phyloP scores from a whole-genome alignment of 1,140 invertebrate genomes.

The Meloidogyne exigua region DNA sequence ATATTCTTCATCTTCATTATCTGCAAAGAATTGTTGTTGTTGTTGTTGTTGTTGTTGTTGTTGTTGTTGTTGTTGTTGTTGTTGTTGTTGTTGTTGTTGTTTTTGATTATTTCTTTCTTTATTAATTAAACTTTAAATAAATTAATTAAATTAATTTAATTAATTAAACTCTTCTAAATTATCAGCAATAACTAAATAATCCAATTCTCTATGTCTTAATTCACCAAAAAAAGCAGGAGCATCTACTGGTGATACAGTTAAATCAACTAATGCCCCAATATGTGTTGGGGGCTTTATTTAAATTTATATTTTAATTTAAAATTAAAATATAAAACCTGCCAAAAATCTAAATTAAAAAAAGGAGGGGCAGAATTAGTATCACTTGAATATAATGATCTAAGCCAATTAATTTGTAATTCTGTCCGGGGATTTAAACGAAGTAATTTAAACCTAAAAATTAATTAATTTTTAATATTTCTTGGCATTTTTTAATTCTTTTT shows the following conservation, averaged over 20 bases:
- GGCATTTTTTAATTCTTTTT: too few species aligned
- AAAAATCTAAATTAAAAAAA: slow-evolving; percentile 54
- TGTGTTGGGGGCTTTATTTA: slow-evolving; percentile 38
- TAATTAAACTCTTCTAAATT: slow-evolving; percentile 54
- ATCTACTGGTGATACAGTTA: slow-evolving; percentile 52
- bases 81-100: too few species aligned
- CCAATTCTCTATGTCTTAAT: slow-evolving; percentile 48
- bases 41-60: too few species aligned
- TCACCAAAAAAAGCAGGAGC: slow-evolving; percentile 51
- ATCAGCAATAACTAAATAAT: slow-evolving; percentile 60
- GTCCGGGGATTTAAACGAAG: slow-evolving; percentile 56
- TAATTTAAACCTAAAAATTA: slow-evolving; percentile 51
- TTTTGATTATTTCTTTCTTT: slow-evolving; percentile 11
- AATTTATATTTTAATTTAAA: background rate
- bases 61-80: too few species aligned
- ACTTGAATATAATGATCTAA: slow-evolving; percentile 43
- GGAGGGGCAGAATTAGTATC: slow-evolving; percentile 28
- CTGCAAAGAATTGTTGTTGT: background rate
- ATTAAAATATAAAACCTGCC: slow-evolving; percentile 40
- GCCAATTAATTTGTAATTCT: slow-evolving; percentile 45
- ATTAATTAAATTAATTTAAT: background rate
- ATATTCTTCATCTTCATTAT: background rate
- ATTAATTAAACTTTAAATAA: slow-evolving; percentile 25
- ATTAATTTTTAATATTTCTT: too few species aligned
- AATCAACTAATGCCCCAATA: slow-evolving; percentile 49